Base-by-base conservation (phyloP, 2,888 invertebrate species). In the Quadriops clusia region DNA sequence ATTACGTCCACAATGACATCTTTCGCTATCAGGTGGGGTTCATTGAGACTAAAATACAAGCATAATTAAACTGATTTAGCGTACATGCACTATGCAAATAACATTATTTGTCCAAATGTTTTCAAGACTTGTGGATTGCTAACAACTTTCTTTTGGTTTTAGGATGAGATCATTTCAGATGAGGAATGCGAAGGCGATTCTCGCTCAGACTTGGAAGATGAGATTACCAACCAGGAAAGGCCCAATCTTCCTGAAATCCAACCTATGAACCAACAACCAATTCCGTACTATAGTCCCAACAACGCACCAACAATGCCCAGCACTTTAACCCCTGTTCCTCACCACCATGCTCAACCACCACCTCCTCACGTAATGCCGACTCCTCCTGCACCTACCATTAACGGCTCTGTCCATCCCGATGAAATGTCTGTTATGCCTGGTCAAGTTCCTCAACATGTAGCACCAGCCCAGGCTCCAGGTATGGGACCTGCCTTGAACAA, bases 1-100 rank as follows among this genome's bases (percentile, higher is more conserved):
- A 93, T 68, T 97, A 95, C 61, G 95, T 97, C 38, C 91, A 93
- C 64, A 97, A 97, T 63, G 95, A 97, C 65, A 95, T 97, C 62
- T 97, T 97, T 66, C 84, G 94, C 42, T 97, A 95, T 63, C 94
- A 94, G 74, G 90, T 75, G 40, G 37, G 32, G 18, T 25, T 32
- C 22, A 7, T 7, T 8, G 7, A 18, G 8, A 7, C 18, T 18
- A 18, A 7, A 7, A 18, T 7, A 18, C 18, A 7, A 7, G 7
- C 18, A 18, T 7, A 18, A 18, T 18, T 7, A n/a, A n/a, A 7
- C 18, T 7, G 18, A 18, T 7, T 7, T 7, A n/a, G 18, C 18
- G 8, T 8, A 18, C 18, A 18, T 8, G 8, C 8, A 7, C 8
- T 18, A 18, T 18, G 8, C 7, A 7, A 18, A 14, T n/a, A n/a